Evolutionary conservation across 2,113 vertebrate genomes (phyloP), one percentile per base, ranked within the genome.

Genomic region (Leptosomus discolor): DNA sequence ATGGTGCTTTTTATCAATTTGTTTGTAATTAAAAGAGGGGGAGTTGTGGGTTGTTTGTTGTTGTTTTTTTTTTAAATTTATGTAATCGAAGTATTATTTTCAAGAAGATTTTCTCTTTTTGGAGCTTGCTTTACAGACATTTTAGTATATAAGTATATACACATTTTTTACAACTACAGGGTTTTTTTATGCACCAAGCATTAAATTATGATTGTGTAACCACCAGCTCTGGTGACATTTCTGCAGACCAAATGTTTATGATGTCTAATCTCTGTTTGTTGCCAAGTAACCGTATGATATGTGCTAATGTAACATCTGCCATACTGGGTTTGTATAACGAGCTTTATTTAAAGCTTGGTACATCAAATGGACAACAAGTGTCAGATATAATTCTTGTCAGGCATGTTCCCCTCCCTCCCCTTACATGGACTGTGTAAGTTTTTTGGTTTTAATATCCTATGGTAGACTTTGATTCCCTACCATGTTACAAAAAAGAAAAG

Each of bases 251-350:
- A 98, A 94, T 96, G 65, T 90, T 96, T 96, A 57, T 75, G 84
- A 90, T 96, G 61, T 90, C 70, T 94, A 88, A 92, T 93, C 63
- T 87, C 64, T 65, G 7, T 94, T 94, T 94, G 85, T 97, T 98
- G 91, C 94, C 97, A 97, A 96, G 96, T 97, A 96, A 96, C 83
- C 3, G 1, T 95, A 94, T 84, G 94, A 95, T 97, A 89, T 85
- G 64, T 51, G 58, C 36, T 91, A 67, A 92, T 92, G 96, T 80
- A 97, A 81, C 79, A 96, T 97, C 97, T 80, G 30, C 80, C 68
- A 82, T 78, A 92, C 77, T 85, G 71, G 20, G 79, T 95, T 96
- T 95, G 54, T 91, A 83, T 89, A 91, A 37, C 13, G 53, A 95
- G 63, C 75, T 95, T 97, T 97, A 94, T 94, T 97, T 97, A 96